Evolutionary conservation across 1,140 invertebrate genomes (phyloP), one percentile per base, ranked within the genome.

Genomic region (Drosophila tsacasi): DNA sequence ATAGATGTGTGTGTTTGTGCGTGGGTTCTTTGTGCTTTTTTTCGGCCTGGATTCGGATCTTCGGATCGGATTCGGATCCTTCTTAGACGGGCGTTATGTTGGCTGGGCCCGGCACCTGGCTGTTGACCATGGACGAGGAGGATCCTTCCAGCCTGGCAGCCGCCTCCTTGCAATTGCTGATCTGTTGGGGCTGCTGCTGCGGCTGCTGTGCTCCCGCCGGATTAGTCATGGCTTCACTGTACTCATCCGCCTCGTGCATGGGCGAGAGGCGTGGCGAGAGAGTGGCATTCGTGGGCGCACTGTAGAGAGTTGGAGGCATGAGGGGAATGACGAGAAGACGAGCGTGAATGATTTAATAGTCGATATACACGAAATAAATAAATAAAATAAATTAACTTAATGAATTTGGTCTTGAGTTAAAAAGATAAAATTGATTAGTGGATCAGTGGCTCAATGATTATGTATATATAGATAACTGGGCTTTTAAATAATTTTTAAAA

Each of bases 241-340:
- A 76, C 35, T 92, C 91, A 61, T 92, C 91, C 35, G 80, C 91
- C 76, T 92, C 91, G 61, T 84, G 86, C 91, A 92, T 92, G 63
- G 91, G 92, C 62, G 91, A 82, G 27, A 92, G 83, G 50, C 91
- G 91, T 42, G 82, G 91, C 69, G 91, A 78, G 27, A 91, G 78
- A 60, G 87, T 78, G 25, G 90, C 85, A 67, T 65, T 91, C 39
- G 85, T 49, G 37, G 81, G 37, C 49, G 79, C 63, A 81, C 87
- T 91, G 75, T 58, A 65, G 44, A 67, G 15, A 65, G 54, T 68
- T 37, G 25, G 12, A 59, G 44, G 52, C 76, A 63, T 39, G 49
- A 19, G 75, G 60, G 75, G 55, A 61, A 71, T 62, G 62, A 71
- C 58, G 62, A 35, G 46, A 57, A 78, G 65, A 64, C 60, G 76